Conservation (phyloP, 2,888 invertebrate genomes). For the Tillus elongatus region DNA sequence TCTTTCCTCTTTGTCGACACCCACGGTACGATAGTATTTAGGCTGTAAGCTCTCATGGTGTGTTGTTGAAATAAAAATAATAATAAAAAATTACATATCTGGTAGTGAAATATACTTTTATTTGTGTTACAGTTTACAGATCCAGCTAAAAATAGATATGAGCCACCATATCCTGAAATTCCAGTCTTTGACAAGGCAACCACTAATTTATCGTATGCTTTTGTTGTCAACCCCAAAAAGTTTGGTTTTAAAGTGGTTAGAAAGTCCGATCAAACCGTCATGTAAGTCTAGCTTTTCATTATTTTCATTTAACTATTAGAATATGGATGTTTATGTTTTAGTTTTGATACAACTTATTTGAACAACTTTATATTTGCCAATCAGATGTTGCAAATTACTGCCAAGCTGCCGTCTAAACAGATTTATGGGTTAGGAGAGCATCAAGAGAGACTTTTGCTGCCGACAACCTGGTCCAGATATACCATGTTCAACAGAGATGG, state of each 20-base stretch:
- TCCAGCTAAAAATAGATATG: conserved; percentile 49
- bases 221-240: conserved; percentile 47
- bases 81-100: no score
- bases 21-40: no score
- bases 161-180: conserved; percentile 58
- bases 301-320: conserved; percentile 4
- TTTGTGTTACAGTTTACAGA: conserved; percentile 41
- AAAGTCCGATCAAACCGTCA: conserved; percentile 44
- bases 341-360: conserved; percentile 58
- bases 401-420: conserved; percentile 50
- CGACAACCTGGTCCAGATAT: conserved; percentile 57
- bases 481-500: conserved; percentile 63
- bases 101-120: no score
- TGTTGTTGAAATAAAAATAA: no score
- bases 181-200: conserved; percentile 46
- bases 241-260: conserved; percentile 57
- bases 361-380: conserved; percentile 65
- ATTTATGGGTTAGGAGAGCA: conserved; percentile 73
- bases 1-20: no score
- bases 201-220: conserved; percentile 46
- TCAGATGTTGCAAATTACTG: conserved; percentile 63
- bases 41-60: no score
- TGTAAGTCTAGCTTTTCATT: no score
- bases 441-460: conserved; percentile 50
- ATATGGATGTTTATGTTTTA: conserved; percentile 31